phyloP scores from a whole-genome alignment of 2,113 vertebrate species.

The Dicaeum eximium region DNA sequence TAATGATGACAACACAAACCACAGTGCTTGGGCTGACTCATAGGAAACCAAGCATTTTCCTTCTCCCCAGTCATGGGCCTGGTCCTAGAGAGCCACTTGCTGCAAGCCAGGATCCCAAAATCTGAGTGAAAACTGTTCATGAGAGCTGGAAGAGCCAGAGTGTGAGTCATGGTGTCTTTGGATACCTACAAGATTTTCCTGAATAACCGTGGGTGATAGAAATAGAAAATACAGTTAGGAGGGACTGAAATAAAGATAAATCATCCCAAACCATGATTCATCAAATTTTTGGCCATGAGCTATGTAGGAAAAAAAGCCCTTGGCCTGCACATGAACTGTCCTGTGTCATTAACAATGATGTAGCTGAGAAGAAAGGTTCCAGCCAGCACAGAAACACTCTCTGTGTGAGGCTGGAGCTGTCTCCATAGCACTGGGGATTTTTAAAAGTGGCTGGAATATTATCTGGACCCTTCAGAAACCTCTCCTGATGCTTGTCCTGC shows the following conservation, averaged over 20 bases:
- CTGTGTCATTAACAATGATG: neutral
- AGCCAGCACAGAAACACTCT: neutral
- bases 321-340: neutral
- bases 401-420: neutral
- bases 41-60: neutral
- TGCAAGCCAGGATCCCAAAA: neutral
- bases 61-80: neutral
- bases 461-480: neutral
- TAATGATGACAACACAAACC: neutral
- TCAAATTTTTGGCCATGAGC: constrained; percentile 7
- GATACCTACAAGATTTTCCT: constrained; percentile 29
- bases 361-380: neutral
- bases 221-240: constrained; percentile 42
- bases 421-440: neutral
- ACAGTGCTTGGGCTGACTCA: neutral
- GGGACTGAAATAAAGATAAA: neutral
- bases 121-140: neutral
- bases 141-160: neutral
- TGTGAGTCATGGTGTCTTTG: constrained; percentile 20
- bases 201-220: constrained; percentile 8
- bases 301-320: neutral
- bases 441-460: neutral
- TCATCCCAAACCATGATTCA: constrained; percentile 25
- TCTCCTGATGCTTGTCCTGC: neutral
- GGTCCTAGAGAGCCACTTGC: neutral